Conservation (phyloP, 2,888 invertebrate species). For the Punctoribates punctum region DNA sequence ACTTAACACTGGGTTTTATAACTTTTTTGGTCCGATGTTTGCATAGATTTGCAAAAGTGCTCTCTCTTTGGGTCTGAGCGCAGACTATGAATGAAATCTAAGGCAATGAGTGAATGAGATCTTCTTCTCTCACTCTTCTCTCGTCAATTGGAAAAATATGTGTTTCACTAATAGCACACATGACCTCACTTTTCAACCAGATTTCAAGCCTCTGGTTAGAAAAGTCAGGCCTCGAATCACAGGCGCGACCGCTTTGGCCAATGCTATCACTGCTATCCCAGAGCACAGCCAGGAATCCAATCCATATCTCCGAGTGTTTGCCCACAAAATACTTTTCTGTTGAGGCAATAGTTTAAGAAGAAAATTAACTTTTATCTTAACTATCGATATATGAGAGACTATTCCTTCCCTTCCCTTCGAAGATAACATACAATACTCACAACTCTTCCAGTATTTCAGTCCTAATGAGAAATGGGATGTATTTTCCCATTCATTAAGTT, state of each 20-base stretch:
- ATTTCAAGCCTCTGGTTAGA: neutral
- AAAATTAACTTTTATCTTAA: neutral
- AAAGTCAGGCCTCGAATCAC: slow-evolving; percentile 4
- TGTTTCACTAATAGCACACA: neutral
- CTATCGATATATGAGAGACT: neutral
- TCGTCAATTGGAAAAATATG: neutral
- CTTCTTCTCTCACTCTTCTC: neutral
- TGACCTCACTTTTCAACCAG: slow-evolving; percentile 17
- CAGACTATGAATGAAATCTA: slow-evolving; percentile 16
- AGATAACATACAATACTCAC: too few species aligned
- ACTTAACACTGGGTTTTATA: neutral
- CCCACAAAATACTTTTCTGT: neutral
- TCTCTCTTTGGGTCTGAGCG: neutral
- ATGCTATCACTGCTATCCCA: neutral
- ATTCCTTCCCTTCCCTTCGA: too few species aligned
- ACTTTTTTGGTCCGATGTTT: neutral
- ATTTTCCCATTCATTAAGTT: too few species aligned
- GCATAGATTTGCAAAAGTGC: neutral
- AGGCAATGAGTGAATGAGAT: slow-evolving; percentile 10
- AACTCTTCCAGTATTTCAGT: too few species aligned
- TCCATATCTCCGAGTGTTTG: neutral
- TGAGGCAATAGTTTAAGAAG: neutral
- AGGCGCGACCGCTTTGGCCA: neutral
- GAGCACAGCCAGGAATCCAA: too few species aligned
- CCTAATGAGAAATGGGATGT: too few species aligned